Evolutionary conservation across 2,888 invertebrate species (phyloP).

Genomic region (Julus scanicus): DNA sequence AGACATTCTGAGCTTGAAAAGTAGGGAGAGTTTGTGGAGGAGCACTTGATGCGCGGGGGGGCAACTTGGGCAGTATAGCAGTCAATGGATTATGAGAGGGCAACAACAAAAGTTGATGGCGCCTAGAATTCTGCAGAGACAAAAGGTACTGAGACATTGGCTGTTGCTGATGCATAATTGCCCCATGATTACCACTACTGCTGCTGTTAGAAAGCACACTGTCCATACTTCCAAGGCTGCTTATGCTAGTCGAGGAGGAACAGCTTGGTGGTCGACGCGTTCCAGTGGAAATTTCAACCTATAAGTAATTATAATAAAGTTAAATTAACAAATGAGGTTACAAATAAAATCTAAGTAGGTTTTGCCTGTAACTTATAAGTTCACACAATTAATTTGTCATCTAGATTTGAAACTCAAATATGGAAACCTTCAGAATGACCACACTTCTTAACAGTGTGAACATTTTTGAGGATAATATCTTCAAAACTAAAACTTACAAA

Average conservation of each 20-base stretch:
- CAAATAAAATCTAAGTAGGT: too few species aligned
- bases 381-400: too few species aligned
- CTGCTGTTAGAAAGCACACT: conserved; percentile 49
- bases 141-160: conserved; percentile 38
- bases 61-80: conserved; percentile 61
- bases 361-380: too few species aligned
- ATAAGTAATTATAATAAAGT: not conserved
- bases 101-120: conserved; percentile 26
- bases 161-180: not conserved
- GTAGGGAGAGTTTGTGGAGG: conserved; percentile 74
- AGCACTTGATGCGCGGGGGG: conserved; percentile 86
- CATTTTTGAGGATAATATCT: too few species aligned
- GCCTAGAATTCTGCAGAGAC: conserved; percentile 44
- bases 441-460: too few species aligned
- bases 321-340: not conserved
- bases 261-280: conserved; percentile 36
- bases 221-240: conserved; percentile 52
- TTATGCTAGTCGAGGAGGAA: conserved; percentile 47
- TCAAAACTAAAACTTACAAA: too few species aligned
- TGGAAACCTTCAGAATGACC: too few species aligned
- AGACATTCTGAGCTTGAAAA: not conserved
- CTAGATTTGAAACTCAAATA: too few species aligned
- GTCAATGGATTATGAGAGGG: conserved; percentile 1
- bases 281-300: conserved; percentile 11
- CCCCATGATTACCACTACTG: not conserved